phyloP scores from a whole-genome alignment of 2,888 invertebrate species.

The Elegia similella region DNA sequence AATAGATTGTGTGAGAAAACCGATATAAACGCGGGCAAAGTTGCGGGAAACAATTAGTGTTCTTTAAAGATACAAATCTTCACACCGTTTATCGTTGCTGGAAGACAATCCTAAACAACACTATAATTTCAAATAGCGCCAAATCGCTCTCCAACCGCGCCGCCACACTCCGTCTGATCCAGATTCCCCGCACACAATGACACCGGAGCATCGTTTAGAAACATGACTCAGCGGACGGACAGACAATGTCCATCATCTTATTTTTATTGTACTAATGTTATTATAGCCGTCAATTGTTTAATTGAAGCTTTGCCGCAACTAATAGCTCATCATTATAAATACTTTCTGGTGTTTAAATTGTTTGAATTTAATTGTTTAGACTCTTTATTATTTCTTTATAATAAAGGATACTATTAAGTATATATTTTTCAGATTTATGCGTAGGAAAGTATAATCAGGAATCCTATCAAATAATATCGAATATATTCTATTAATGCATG shows the following conservation, averaged over 20 bases:
- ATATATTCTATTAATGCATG: too few relatives aligned
- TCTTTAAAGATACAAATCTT: too few relatives aligned
- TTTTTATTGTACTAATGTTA: conserved; percentile 9
- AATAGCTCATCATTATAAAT: conserved; percentile 13
- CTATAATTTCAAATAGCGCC: neutral
- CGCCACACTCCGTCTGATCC: neutral
- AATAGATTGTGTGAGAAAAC: too few relatives aligned
- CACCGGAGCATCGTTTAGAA: neutral
- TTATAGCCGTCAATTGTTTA: conserved; percentile 8
- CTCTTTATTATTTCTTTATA: neutral
- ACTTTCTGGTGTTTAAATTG: too few relatives aligned
- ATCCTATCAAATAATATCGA: too few relatives aligned
- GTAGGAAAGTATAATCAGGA: too few relatives aligned
- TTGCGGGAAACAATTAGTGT: too few relatives aligned
- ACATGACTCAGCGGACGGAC: conserved; percentile 7
- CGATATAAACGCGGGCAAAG: too few relatives aligned
- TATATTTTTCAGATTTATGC: too few relatives aligned
- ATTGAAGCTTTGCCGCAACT: conserved; percentile 5
- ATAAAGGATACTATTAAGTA: too few relatives aligned
- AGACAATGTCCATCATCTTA: neutral
- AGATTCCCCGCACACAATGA: conserved; percentile 2
- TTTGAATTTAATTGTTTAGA: neutral
- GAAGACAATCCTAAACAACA: neutral
- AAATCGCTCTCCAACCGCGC: neutral
- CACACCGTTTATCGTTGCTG: neutral